Conservation (phyloP, 2,113 vertebrate species). For the Empidonax traillii region DNA sequence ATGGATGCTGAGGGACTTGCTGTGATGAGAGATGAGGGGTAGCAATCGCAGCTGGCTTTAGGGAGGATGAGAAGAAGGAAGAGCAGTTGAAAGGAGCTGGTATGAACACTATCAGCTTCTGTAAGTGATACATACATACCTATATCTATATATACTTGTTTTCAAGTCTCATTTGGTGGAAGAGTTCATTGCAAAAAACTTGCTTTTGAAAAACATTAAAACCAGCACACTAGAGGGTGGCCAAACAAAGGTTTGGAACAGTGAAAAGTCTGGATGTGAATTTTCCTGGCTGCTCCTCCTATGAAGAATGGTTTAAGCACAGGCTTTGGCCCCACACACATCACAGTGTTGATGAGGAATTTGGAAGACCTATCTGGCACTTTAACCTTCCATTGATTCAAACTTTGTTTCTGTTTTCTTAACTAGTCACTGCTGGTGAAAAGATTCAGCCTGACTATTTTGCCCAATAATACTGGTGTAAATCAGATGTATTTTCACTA, state of each 20-base stretch:
- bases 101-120: background rate
- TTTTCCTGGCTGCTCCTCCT: background rate
- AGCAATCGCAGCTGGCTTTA: background rate
- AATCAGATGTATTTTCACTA: background rate
- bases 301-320: background rate
- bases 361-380: background rate
- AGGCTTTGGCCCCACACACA: background rate
- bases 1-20: background rate
- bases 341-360: background rate
- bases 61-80: background rate
- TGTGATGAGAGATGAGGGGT: background rate
- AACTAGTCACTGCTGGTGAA: background rate
- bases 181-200: background rate
- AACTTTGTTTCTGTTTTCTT: background rate
- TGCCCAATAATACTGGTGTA: background rate
- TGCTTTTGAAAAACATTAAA: background rate
- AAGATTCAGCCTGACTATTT: background rate
- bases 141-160: background rate
- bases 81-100: background rate
- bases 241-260: background rate
- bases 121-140: background rate
- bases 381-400: background rate
- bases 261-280: background rate
- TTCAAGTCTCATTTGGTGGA: background rate
- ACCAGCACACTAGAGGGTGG: background rate